These are phyloP conservation scores for Phrynosoma blainvillii DNA, from an alignment of 2,113 vertebrate genomes.

Conservation along the genomic window DNA sequence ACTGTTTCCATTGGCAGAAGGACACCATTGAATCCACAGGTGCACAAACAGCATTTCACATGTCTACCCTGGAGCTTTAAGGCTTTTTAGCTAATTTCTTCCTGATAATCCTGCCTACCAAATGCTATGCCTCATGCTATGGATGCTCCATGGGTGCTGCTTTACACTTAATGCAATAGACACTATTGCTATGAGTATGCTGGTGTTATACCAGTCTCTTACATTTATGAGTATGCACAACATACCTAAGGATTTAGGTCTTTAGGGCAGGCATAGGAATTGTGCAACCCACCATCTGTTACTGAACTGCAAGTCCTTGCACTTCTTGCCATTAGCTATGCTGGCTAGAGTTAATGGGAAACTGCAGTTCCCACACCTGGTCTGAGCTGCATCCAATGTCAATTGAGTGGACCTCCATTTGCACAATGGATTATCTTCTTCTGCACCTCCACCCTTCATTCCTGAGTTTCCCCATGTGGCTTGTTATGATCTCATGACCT, in stretches of 20 bases:
- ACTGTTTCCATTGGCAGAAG: not conserved
- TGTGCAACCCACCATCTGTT: no score
- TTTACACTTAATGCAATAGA: not conserved
- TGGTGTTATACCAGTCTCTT: not conserved
- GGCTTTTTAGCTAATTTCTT: not conserved
- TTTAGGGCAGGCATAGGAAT: no score
- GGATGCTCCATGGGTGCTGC: not conserved
- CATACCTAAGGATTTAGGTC: not conserved
- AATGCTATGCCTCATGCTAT: not conserved
- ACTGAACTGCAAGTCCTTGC: no score
- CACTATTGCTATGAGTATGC: not conserved
- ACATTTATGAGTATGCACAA: not conserved
- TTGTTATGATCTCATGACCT: no score
- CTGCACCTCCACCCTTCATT: not conserved
- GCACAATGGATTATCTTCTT: not conserved
- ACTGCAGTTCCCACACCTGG: not conserved
- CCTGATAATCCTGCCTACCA: not conserved
- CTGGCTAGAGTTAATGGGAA: no score
- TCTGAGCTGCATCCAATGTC: not conserved
- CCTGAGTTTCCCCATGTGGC: not conserved
- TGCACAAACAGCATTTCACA: slow-evolving; percentile 43
- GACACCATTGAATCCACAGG: no score
- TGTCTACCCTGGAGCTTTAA: not conserved
- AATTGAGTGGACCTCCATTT: not conserved
- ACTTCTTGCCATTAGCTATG: no score